Conservation (phyloP, 2,113 vertebrate genomes). For the Cardinalis cardinalis region DNA sequence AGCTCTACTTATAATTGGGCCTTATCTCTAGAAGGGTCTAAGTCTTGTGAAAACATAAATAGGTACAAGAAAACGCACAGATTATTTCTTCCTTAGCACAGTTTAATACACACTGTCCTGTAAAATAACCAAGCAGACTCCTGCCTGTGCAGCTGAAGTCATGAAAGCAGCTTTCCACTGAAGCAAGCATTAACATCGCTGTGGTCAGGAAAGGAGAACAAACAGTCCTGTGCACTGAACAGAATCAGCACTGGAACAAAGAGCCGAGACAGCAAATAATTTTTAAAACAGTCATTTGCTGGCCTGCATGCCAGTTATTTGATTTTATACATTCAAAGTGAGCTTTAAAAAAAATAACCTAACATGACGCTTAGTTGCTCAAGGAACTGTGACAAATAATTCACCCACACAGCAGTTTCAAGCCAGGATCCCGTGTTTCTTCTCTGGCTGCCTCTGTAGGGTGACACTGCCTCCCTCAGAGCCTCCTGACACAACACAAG, state of each 20-base stretch:
- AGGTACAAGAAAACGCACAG: not conserved
- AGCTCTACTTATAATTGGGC: not conserved
- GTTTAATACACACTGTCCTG: not conserved
- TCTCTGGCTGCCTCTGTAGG: not conserved
- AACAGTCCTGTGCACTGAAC: slow-evolving; percentile 18
- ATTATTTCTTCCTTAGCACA: not conserved
- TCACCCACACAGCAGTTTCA: not conserved
- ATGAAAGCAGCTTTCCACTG: not conserved
- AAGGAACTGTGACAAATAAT: slow-evolving; percentile 15
- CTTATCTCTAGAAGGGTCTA: not conserved
- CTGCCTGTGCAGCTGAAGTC: not conserved
- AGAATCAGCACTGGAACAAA: not conserved
- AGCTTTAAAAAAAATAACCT: slow-evolving; percentile 6
- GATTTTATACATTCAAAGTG: not conserved
- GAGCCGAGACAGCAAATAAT: not conserved
- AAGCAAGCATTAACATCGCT: not conserved
- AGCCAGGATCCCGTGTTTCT: not conserved
- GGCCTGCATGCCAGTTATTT: not conserved
- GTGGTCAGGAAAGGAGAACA: slow-evolving; percentile 17
- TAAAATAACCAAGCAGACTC: not conserved
- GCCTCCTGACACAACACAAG: fast-evolving
- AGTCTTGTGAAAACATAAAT: not conserved
- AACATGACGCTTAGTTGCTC: not conserved
- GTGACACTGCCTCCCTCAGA: not conserved
- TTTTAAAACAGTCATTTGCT: slow-evolving; percentile 19